These are phyloP conservation scores for Sphaerophoria rueppellii DNA, from an alignment of 2,888 invertebrate genomes.

Conservation along the genomic window DNA sequence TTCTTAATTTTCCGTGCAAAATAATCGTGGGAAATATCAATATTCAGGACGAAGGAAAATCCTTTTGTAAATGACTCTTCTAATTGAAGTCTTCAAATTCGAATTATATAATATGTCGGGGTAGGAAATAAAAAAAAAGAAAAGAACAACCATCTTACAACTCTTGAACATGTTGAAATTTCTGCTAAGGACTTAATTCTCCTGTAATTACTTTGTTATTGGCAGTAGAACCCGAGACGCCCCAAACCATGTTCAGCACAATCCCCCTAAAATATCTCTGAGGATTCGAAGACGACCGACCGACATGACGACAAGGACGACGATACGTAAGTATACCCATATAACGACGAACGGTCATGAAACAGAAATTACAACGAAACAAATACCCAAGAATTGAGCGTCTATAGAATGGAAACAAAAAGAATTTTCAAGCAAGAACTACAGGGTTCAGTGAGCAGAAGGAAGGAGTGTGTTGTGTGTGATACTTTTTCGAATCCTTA, in stretches of 20 bases:
- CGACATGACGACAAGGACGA: constrained; percentile 20
- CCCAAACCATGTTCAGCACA: not conserved
- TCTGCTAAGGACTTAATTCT: constrained; percentile 71
- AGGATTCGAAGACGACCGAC: not conserved
- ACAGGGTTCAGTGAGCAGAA: not conserved
- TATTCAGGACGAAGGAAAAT: constrained; percentile 30
- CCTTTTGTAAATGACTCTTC: constrained; percentile 67
- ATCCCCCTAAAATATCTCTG: constrained; percentile 8
- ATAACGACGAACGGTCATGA: constrained; percentile 66
- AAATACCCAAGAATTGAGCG: constrained; percentile 44
- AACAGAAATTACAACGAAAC: constrained; percentile 71
- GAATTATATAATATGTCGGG: constrained; percentile 40
- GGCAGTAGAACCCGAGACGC: constrained; percentile 50
- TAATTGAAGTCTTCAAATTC: constrained; percentile 73
- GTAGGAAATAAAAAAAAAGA: constrained; percentile 10
- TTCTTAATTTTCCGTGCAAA: constrained; percentile 25
- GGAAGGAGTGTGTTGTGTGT: constrained; percentile 20
- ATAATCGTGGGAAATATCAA: constrained; percentile 68
- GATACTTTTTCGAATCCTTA: constrained; percentile 40
- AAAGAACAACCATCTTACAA: constrained; percentile 53
- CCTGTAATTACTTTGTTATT: constrained; percentile 73
- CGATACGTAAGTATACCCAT: constrained; percentile 6
- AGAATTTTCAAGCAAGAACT: constrained; percentile 29
- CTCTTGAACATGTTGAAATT: constrained; percentile 67
- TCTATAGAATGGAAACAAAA: not conserved